phyloP scores from a whole-genome alignment of 2,797 vertebrate genomes.

The Pantherophis vulpinus region DNA sequence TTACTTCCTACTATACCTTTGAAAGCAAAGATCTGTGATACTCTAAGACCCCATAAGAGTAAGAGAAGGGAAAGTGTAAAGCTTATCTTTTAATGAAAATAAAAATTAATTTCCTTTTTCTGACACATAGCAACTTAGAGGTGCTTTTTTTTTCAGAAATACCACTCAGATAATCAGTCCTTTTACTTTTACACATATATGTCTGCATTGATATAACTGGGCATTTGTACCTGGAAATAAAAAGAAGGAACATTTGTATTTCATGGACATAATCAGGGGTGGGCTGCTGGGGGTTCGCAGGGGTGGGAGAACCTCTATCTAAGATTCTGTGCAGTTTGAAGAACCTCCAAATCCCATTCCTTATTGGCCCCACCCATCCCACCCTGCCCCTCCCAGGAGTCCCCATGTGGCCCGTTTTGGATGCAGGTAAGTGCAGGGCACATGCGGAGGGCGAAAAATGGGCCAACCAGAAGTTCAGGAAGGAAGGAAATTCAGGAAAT shows the following conservation, averaged over 20 bases:
- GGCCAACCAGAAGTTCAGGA: no score
- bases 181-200: neutral
- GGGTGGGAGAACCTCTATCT: no score
- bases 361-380: no score
- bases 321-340: no score
- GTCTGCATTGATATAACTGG: neutral
- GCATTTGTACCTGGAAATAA: neutral
- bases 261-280: neutral
- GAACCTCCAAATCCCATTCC: no score
- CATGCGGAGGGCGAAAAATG: no score
- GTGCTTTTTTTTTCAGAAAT: neutral
- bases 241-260: neutral
- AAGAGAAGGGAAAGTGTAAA: neutral
- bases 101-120: neutral
- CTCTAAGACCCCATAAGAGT: neutral
- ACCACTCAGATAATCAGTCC: neutral
- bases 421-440: no score
- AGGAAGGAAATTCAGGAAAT: no score
- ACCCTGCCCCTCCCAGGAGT: no score
- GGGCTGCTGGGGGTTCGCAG: no score
- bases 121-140: neutral
- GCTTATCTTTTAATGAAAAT: neutral
- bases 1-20: neutral
- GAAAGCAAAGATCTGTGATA: neutral
- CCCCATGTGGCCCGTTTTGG: no score